These are phyloP conservation scores for Pogonomyrmex barbatus DNA, from an alignment of 1,140 invertebrate genomes.

Conservation along the genomic window DNA sequence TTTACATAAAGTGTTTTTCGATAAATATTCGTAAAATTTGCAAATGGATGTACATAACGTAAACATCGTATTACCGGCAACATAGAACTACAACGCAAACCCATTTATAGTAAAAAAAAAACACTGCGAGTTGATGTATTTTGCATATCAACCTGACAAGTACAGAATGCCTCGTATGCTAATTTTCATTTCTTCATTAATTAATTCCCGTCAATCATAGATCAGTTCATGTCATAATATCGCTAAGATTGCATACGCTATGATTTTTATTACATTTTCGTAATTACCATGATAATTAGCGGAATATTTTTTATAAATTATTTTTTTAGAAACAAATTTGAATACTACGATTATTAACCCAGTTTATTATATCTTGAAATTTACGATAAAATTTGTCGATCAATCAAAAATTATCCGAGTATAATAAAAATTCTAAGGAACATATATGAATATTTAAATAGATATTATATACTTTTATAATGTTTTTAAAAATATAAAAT, in stretches of 20 bases:
- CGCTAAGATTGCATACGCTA: not conserved
- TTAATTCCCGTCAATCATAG: conserved; percentile 19
- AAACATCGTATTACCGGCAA: conserved; percentile 49
- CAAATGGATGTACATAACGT: conserved; percentile 44
- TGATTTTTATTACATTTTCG: conserved; percentile 5
- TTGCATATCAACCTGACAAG: conserved; percentile 16
- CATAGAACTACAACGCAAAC: conserved; percentile 31
- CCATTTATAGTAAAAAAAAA: conserved; percentile 44
- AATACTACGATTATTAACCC: not conserved
- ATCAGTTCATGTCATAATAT: not conserved
- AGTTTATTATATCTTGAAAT: not conserved
- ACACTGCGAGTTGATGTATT: conserved; percentile 14
- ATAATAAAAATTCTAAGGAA: not conserved
- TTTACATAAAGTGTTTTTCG: conserved; percentile 40
- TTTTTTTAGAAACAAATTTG: not conserved
- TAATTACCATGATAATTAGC: not conserved
- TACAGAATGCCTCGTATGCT: conserved; percentile 4
- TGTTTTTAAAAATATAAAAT: conserved; percentile 7
- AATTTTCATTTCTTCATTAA: not conserved
- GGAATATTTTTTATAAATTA: not conserved
- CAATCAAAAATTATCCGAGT: not conserved
- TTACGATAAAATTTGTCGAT: no score
- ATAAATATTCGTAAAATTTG: conserved; percentile 58
- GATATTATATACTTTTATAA: not conserved
- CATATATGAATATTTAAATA: not conserved